Conservation (phyloP, 2,797 vertebrate genomes). For the Sparus aurata region DNA sequence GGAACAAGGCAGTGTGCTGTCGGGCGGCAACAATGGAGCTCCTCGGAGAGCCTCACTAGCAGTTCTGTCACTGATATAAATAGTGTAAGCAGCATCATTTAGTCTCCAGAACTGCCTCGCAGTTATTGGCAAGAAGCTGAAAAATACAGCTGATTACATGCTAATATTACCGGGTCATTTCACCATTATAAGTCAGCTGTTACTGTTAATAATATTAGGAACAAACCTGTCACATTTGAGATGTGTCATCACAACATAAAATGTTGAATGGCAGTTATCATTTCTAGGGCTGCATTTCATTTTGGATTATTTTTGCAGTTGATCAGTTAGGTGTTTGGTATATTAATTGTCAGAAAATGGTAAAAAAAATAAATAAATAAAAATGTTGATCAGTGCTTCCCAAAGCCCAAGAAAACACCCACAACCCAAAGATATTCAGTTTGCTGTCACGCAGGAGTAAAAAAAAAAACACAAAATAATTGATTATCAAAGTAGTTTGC, state of each 20-base stretch:
- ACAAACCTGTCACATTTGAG: slow-evolving; percentile 11
- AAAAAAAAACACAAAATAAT: too few relatives aligned
- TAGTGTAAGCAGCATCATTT: slow-evolving; percentile 86
- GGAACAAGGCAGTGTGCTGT: slow-evolving; percentile 86
- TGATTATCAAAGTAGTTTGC: too few relatives aligned
- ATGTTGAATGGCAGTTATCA: background rate
- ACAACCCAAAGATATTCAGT: too few relatives aligned
- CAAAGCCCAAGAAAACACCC: too few relatives aligned
- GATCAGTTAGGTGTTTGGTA: too few relatives aligned
- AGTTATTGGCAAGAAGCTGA: slow-evolving; percentile 52
- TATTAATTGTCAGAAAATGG: too few relatives aligned
- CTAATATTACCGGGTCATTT: slow-evolving; percentile 20
- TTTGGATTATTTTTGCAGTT: too few relatives aligned
- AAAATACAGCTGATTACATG: slow-evolving; percentile 36
- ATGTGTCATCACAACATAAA: slow-evolving; percentile 1
- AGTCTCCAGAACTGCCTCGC: slow-evolving; percentile 66
- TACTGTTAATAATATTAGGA: background rate
- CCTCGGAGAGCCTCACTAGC: slow-evolving; percentile 86
- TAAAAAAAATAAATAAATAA: too few relatives aligned
- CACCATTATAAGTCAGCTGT: slow-evolving; percentile 4
- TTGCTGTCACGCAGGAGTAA: too few relatives aligned
- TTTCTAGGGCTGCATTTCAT: slow-evolving; percentile 10
- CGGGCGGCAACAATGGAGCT: slow-evolving; percentile 85
- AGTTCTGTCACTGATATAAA: slow-evolving; percentile 91
- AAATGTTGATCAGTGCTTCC: too few relatives aligned